These are phyloP conservation scores for Indicator indicator DNA, from an alignment of 2,113 vertebrate genomes.

Conservation along the genomic window DNA sequence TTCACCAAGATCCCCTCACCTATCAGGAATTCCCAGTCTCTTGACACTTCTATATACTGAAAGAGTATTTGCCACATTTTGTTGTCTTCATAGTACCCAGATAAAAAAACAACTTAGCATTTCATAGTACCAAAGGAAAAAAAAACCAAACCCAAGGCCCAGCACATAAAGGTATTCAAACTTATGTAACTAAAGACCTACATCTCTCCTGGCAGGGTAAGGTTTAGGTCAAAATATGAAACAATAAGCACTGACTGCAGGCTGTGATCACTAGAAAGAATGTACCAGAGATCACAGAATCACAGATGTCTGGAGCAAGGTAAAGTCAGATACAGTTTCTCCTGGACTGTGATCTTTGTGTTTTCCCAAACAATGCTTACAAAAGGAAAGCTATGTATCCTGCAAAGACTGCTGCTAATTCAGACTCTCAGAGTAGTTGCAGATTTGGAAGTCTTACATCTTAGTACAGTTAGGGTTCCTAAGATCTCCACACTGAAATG, in stretches of 20 bases:
- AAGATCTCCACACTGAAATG: neutral
- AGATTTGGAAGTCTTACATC: neutral
- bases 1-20: slow-evolving; percentile 75
- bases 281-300: neutral
- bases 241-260: neutral
- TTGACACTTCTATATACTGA: slow-evolving; percentile 98
- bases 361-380: neutral
- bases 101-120: neutral
- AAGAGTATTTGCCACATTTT: slow-evolving; percentile 92
- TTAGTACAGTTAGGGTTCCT: neutral
- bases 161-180: neutral
- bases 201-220: neutral
- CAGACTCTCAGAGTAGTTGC: neutral
- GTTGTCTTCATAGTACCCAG: neutral
- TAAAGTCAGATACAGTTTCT: neutral
- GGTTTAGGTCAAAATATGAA: neutral
- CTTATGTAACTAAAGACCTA: neutral
- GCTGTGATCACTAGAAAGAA: neutral
- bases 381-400: neutral
- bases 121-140: neutral
- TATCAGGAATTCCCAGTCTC: slow-evolving; percentile 96
- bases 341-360: neutral
- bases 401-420: neutral
- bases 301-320: neutral
- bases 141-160: neutral